Evolutionary conservation across 2,797 vertebrate genomes (phyloP).

Genomic region (Octomys mimax): DNA sequence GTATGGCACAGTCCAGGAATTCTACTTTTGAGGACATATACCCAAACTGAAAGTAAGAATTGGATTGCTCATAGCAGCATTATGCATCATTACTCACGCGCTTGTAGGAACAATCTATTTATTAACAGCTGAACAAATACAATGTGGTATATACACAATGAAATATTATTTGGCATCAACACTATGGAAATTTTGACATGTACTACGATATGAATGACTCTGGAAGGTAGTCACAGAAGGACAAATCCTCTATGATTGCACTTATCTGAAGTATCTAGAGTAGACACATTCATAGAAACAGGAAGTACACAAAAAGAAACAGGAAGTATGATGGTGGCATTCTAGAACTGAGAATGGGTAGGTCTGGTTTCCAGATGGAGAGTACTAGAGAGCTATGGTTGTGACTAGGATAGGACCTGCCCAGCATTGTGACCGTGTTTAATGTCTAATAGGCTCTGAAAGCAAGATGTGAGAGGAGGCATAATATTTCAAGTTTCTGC

Average conservation of each 20-base stretch:
- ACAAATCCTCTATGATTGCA: background rate
- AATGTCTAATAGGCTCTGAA: background rate
- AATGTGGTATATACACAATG: background rate
- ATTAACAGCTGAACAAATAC: background rate
- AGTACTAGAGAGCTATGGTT: background rate
- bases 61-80: background rate
- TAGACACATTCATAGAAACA: background rate
- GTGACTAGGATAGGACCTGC: background rate
- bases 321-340: background rate
- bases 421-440: background rate
- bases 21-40: background rate
- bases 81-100: background rate
- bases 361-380: background rate
- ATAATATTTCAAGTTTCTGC: slow-evolving; percentile 11
- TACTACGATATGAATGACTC: background rate
- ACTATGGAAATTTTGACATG: background rate
- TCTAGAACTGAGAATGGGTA: background rate
- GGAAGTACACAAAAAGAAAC: background rate
- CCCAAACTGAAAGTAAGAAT: background rate
- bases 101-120: background rate
- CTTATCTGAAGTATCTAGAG: background rate
- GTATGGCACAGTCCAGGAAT: background rate
- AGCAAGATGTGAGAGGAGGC: slow-evolving; percentile 28
- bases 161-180: background rate
- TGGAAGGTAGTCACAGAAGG: background rate